Evolutionary conservation across 2,888 invertebrate species (phyloP).

Genomic region (Xiphydria camelus): DNA sequence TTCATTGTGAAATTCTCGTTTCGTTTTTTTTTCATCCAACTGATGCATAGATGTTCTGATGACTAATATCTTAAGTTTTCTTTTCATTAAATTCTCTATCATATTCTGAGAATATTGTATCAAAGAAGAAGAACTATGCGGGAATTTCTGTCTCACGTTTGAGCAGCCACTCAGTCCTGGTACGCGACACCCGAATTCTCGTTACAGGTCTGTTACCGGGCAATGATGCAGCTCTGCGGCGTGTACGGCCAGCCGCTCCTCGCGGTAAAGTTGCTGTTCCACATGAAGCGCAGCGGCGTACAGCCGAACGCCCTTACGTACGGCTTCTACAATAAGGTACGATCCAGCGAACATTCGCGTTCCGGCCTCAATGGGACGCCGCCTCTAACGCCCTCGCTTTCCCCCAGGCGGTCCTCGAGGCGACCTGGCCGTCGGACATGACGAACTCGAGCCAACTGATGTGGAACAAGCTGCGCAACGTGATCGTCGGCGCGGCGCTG

Average conservation of each 20-base stretch:
- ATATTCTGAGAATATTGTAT: too few relatives aligned
- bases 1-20: too few relatives aligned
- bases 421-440: constrained; percentile 89
- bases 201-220: constrained; percentile 87
- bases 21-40: too few relatives aligned
- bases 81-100: too few relatives aligned
- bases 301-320: constrained; percentile 98
- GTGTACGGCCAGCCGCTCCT: constrained; percentile 90
- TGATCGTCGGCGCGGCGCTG: constrained; percentile 86
- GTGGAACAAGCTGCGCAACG: constrained; percentile 93
- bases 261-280: constrained; percentile 87
- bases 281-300: constrained; percentile 91
- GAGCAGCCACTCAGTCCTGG: too few relatives aligned
- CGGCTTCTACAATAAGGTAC: constrained; percentile 74
- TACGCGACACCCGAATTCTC: too few relatives aligned
- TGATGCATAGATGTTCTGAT: too few relatives aligned
- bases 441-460: constrained; percentile 80
- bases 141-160: too few relatives aligned
- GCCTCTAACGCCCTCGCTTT: neutral
- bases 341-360: neutral
- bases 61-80: too few relatives aligned
- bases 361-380: neutral
- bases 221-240: constrained; percentile 98
- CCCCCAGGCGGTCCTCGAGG: constrained; percentile 80
- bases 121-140: too few relatives aligned